Percentiles rank a stretch among this genome's conserved stretches.
Conservation (phyloP, 1,140 invertebrate genomes). For the Bilobella aurantiaca region DNA sequence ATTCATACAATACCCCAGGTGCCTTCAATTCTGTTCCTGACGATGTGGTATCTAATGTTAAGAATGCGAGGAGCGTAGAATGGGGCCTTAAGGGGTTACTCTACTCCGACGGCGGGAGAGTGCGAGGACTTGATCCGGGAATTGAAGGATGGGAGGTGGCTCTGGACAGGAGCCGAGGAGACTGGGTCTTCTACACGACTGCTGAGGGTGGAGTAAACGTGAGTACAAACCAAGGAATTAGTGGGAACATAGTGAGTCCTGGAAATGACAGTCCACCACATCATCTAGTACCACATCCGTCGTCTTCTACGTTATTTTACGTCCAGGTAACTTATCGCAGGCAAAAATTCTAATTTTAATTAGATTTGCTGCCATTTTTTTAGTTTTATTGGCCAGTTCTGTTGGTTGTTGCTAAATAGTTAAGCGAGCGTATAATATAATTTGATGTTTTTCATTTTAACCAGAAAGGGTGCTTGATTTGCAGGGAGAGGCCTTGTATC, state of each 20-base stretch:
- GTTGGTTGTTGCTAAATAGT: too few relatives aligned
- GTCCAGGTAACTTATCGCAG: too few relatives aligned
- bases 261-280: not conserved
- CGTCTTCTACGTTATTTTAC: not conserved
- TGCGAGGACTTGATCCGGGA: not conserved
- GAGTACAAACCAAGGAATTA: not conserved
- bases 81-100: not conserved
- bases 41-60: not conserved
- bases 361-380: too few relatives aligned
- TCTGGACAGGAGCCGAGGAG: not conserved
- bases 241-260: not conserved
- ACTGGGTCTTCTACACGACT: not conserved
- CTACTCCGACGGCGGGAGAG: not conserved
- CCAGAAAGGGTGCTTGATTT: too few relatives aligned
- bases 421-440: too few relatives aligned
- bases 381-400: too few relatives aligned
- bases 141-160: constrained; percentile 1
- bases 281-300: not conserved
- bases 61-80: not conserved
- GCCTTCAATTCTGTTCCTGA: not conserved
- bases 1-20: too few relatives aligned
- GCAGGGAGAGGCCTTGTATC: not conserved
- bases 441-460: too few relatives aligned
- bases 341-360: too few relatives aligned
- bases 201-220: not conserved